Percentiles rank a stretch among this genome's conserved stretches.
Conservation (phyloP, 1,140 invertebrate species). For the Brachionus koreanus region DNA sequence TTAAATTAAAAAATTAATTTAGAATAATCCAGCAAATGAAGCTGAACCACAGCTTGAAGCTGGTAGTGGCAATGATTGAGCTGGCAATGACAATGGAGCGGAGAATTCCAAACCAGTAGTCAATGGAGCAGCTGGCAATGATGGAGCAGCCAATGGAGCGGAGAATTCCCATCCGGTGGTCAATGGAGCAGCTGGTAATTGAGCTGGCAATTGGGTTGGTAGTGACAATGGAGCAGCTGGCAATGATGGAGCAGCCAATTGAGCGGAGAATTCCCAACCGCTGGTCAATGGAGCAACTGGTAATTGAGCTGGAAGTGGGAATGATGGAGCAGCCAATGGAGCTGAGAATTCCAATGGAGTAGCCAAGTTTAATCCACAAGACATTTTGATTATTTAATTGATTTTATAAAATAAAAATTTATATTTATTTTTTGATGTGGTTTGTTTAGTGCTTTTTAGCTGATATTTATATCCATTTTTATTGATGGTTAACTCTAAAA, state of each 20-base stretch:
- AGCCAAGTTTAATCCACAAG: neutral
- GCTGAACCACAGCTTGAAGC: neutral
- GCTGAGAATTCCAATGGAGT: neutral
- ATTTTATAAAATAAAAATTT: neutral
- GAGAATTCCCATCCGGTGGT: too few relatives aligned
- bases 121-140: neutral
- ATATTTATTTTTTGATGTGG: neutral
- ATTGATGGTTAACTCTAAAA: neutral
- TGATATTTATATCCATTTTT: neutral
- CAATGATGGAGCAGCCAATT: conserved; percentile 31
- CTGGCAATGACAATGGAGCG: neutral
- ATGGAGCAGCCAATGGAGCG: neutral
- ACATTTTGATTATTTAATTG: neutral
- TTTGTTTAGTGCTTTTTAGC: neutral
- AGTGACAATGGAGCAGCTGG: neutral
- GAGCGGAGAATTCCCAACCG: neutral
- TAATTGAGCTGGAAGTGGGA: neutral
- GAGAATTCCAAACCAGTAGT: neutral
- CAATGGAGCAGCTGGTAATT: too few relatives aligned
- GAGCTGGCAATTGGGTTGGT: neutral
- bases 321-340: neutral
- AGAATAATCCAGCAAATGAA: neutral
- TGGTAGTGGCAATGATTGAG: neutral
- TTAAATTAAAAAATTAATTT: neutral
- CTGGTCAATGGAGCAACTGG: neutral